Evolutionary conservation across 2,797 vertebrate genomes (phyloP).

Genomic region (Malacoctenus gilli): DNA sequence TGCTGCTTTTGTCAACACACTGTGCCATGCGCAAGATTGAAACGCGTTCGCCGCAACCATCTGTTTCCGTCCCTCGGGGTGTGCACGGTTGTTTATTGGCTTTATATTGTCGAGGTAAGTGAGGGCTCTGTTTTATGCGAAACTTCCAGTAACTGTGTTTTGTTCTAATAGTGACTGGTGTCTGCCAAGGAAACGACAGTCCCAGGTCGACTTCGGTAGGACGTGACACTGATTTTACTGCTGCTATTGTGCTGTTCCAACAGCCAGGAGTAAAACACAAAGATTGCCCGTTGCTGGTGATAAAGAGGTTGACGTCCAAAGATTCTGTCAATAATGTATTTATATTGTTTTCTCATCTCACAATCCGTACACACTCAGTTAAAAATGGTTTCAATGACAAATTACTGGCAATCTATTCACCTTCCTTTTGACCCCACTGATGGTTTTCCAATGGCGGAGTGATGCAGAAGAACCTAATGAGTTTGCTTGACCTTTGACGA

Average conservation of each 20-base stretch:
- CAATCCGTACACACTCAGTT: neutral
- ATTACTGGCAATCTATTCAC: constrained; percentile 34
- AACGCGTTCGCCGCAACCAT: constrained; percentile 46
- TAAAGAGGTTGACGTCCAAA: too few relatives aligned
- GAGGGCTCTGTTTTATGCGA: constrained; percentile 29
- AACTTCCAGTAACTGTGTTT: constrained; percentile 18
- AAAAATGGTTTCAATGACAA: constrained; percentile 10
- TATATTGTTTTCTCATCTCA: too few relatives aligned
- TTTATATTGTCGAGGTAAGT: constrained; percentile 34
- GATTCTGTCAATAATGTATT: too few relatives aligned
- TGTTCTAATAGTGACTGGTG: constrained; percentile 30
- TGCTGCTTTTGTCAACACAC: constrained; percentile 42
- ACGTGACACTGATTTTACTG: constrained; percentile 4
- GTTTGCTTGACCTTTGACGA: constrained; percentile 64
- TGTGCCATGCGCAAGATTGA: constrained; percentile 31
- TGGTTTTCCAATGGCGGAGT: constrained; percentile 45
- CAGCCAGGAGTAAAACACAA: too few relatives aligned
- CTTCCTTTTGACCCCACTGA: constrained; percentile 31
- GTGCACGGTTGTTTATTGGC: constrained; percentile 26
- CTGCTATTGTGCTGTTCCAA: constrained; percentile 17
- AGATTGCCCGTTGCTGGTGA: too few relatives aligned
- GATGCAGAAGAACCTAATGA: constrained; percentile 58
- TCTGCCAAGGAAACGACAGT: constrained; percentile 26
- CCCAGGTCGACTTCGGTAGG: constrained; percentile 10
- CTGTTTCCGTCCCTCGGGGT: constrained; percentile 49